Conservation (phyloP, 1,140 invertebrate genomes). For the Drosophila lowei region DNA sequence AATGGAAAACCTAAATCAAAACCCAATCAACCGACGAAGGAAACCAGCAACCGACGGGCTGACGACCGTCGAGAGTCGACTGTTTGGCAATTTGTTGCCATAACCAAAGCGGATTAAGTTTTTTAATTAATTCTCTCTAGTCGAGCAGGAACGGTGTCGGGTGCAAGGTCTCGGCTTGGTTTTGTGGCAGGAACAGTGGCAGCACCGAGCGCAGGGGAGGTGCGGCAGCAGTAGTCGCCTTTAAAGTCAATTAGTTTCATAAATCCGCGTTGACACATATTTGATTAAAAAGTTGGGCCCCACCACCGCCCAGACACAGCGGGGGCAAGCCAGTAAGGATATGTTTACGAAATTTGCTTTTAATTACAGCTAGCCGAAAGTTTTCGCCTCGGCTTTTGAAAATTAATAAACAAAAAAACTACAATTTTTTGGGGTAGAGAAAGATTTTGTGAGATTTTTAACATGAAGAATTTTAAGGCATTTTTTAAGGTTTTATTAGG, state of each 20-base stretch:
- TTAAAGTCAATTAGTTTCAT: constrained; percentile 74
- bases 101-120: constrained; percentile 71
- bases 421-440: too few relatives aligned
- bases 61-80: not conserved
- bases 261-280: constrained; percentile 74
- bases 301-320: not conserved
- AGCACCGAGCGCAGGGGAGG: not conserved
- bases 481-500: too few relatives aligned
- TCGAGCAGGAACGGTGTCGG: constrained; percentile 3
- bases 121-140: constrained; percentile 72
- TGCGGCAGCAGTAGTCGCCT: not conserved
- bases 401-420: not conserved
- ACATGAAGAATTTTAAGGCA: too few relatives aligned
- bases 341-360: constrained; percentile 41
- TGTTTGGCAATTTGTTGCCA: constrained; percentile 29
- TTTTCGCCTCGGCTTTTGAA: constrained; percentile 11
- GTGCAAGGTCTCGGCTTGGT: constrained; percentile 11
- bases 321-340: not conserved
- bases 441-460: too few relatives aligned
- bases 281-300: constrained; percentile 63
- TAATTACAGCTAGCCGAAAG: constrained; percentile 38
- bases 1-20: constrained; percentile 22
- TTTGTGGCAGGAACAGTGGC: not conserved
- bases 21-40: constrained; percentile 9
- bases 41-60: constrained; percentile 5